These are phyloP conservation scores for Shargacucullia verbasci DNA, from an alignment of 2,888 invertebrate genomes.

Conservation along the genomic window DNA sequence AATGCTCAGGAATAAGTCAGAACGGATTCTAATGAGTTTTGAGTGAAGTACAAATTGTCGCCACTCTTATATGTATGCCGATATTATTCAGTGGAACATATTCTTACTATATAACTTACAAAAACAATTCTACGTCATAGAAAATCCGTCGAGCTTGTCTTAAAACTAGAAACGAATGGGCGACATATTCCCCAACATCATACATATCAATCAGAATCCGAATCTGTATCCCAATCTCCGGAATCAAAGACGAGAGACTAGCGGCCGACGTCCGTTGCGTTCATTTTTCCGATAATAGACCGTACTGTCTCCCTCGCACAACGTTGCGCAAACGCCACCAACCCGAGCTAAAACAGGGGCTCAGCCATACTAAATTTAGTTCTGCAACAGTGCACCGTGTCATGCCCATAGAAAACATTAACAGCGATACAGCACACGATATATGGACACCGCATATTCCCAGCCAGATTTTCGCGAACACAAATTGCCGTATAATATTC, in stretches of 20 bases:
- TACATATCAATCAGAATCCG: slow-evolving; percentile 47
- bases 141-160: too few relatives aligned
- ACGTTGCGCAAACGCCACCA: slow-evolving; percentile 82
- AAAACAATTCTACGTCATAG: too few relatives aligned
- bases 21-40: too few relatives aligned
- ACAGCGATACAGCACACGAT: slow-evolving; percentile 76
- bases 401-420: slow-evolving; percentile 82
- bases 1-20: too few relatives aligned
- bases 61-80: too few relatives aligned
- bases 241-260: slow-evolving; percentile 50
- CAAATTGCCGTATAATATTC: slow-evolving; percentile 88
- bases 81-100: too few relatives aligned
- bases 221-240: slow-evolving; percentile 47
- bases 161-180: slow-evolving; percentile 23
- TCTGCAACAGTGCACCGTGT: slow-evolving; percentile 82
- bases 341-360: slow-evolving; percentile 81
- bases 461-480: slow-evolving; percentile 87
- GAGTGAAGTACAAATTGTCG: too few relatives aligned
- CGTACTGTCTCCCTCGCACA: slow-evolving; percentile 72
- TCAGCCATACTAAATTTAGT: slow-evolving; percentile 79
- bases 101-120: too few relatives aligned
- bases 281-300: slow-evolving; percentile 87
- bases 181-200: slow-evolving; percentile 29
- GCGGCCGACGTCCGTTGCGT: slow-evolving; percentile 54
- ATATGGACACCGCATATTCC: slow-evolving; percentile 85